phyloP scores from a whole-genome alignment of 2,888 invertebrate genomes.

The Adineta ricciae region DNA sequence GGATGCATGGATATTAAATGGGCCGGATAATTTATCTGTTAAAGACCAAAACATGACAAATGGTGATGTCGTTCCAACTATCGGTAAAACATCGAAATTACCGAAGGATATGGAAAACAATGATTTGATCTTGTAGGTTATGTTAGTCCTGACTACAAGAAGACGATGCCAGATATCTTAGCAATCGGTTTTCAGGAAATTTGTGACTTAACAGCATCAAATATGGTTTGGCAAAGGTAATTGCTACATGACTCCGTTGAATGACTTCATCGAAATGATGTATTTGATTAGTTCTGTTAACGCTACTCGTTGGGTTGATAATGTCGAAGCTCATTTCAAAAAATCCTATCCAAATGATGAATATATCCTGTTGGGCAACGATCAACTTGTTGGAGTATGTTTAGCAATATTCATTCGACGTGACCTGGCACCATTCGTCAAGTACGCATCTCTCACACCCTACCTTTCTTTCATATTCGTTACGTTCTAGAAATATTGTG shows the following conservation, averaged over 20 bases:
- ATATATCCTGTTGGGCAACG: constrained; percentile 56
- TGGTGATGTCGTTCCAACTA: neutral
- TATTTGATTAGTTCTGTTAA: constrained; percentile 80
- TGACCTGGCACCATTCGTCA: constrained; percentile 72
- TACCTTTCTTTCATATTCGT: constrained; percentile 44
- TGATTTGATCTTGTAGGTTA: constrained; percentile 43
- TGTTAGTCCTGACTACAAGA: constrained; percentile 41
- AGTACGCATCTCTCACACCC: constrained; percentile 44
- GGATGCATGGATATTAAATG: constrained; percentile 79
- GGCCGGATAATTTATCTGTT: constrained; percentile 56
- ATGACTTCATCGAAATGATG: constrained; percentile 41
- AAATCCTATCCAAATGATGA: neutral
- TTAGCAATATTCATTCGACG: constrained; percentile 84
- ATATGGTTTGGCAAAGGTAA: constrained; percentile 72
- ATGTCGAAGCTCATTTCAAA: constrained; percentile 28
- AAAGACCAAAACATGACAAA: constrained; percentile 35
- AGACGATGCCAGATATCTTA: constrained; percentile 74
- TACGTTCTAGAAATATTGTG: constrained; percentile 57
- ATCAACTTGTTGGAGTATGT: constrained; percentile 92
- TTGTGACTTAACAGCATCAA: constrained; percentile 92
- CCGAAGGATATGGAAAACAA: neutral
- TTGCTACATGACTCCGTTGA: too few species aligned
- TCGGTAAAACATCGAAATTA: neutral
- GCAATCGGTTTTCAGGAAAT: constrained; percentile 98
- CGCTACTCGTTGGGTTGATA: constrained; percentile 47